These are phyloP conservation scores for Phyllostomus hastatus DNA, from an alignment of 2,113 vertebrate species.

Conservation along the genomic window DNA sequence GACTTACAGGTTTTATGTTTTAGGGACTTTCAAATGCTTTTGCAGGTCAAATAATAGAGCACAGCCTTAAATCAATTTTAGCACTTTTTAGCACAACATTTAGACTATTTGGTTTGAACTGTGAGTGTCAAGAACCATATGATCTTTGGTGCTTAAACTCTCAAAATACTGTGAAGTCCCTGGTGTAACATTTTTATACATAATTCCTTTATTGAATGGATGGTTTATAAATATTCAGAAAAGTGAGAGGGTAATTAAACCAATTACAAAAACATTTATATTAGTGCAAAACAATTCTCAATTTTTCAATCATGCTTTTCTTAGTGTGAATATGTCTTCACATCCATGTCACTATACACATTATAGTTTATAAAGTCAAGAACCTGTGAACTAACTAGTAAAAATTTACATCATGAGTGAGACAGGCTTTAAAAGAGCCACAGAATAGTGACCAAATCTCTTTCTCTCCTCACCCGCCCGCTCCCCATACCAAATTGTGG, in stretches of 20 bases:
- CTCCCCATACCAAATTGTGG: neutral
- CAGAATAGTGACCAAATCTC: conserved; percentile 11
- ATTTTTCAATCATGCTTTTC: conserved; percentile 4
- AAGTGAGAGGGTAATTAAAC: neutral
- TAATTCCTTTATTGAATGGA: neutral
- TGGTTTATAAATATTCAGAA: conserved; percentile 18
- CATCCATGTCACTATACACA: neutral
- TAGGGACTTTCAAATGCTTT: neutral
- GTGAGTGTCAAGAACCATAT: neutral
- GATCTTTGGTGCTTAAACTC: neutral
- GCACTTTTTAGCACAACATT: neutral
- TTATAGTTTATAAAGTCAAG: neutral
- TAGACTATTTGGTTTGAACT: neutral
- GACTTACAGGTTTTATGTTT: neutral
- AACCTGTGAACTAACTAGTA: neutral
- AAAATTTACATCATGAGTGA: neutral
- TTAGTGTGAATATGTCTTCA: conserved; percentile 13
- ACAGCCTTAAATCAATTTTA: conserved; percentile 13
- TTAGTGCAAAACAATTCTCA: conserved; percentile 15
- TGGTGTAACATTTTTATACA: neutral
- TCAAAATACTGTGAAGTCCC: neutral
- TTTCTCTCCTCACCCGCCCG: neutral
- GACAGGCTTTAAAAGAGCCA: neutral
- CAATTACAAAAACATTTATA: neutral
- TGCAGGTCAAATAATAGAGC: neutral